These are phyloP conservation scores for Papilio elwesi DNA, from an alignment of 2,888 invertebrate species.

Conservation along the genomic window DNA sequence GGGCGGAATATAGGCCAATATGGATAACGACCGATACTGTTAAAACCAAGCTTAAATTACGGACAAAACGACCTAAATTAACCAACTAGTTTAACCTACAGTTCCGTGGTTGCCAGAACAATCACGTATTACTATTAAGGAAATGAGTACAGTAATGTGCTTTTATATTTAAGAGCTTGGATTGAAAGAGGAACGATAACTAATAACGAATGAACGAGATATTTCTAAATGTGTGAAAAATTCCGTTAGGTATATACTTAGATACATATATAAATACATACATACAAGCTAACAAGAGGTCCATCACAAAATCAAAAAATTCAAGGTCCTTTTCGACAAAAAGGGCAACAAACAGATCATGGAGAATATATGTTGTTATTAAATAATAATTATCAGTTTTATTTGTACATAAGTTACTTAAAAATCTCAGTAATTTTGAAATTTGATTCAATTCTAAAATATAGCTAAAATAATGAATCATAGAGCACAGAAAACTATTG, in stretches of 20 bases:
- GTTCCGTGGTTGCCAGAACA: not conserved
- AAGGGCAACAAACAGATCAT: too few species aligned
- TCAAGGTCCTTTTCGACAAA: too few species aligned
- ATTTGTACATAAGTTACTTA: not conserved
- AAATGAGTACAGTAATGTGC: not conserved
- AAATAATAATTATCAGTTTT: too few species aligned
- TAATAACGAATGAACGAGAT: too few species aligned
- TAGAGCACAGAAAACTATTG: slow-evolving; percentile 20
- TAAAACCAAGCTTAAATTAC: slow-evolving; percentile 9
- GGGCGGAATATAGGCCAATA: slow-evolving; percentile 57
- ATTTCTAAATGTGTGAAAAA: too few species aligned
- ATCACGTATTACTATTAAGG: not conserved
- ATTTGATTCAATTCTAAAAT: not conserved
- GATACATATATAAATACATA: too few species aligned
- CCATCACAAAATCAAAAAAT: too few species aligned
- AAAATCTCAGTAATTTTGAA: not conserved
- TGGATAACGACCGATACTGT: slow-evolving; percentile 38
- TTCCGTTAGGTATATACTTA: too few species aligned
- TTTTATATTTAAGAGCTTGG: not conserved
- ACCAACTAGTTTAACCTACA: not conserved
- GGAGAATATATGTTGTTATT: too few species aligned
- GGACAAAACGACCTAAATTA: not conserved
- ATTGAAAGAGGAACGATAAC: too few species aligned
- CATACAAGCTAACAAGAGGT: too few species aligned
- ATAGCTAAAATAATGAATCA: slow-evolving; percentile 21